Evolutionary conservation across 2,797 vertebrate species (phyloP), one percentile per base, ranked within the genome.

Genomic region (Semotilus atromaculatus): DNA sequence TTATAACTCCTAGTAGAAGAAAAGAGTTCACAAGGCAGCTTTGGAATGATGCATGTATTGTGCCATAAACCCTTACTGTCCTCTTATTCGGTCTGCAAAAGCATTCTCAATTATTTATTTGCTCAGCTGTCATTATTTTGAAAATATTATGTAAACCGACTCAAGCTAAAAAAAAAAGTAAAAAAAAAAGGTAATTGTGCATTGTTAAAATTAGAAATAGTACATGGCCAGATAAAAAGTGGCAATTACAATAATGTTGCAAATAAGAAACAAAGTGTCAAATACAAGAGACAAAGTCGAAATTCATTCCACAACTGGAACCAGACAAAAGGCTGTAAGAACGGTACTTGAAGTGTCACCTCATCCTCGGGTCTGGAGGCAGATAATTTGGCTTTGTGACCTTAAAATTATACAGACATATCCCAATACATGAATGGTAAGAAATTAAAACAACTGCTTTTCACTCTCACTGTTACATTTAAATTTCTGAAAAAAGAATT

Each of bases 21-120:
- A 66, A 82, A 75, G 5, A 68, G 62, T 83, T 83, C 14, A 83
- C 60, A 76, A 76, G 36, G 48, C 16, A 58, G 45, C 18, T 67
- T 76, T 75, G 60, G 60, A 45, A 66, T 11, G 21, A 74, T 74
- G 40, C 40, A 48, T 48, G 45, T 6, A 48, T 18, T 48, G 45
- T 48, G 11, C 11, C 43, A n/a, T 3, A 36, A 48, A 64, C 8
- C 43, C 26, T 18, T 60, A 29, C 40, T 64, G 16, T 11, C 23
- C 26, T 64, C 7, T 38, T 26, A 76, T n/a, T 66, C 64, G 34
- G 31, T 58, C 2, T 14, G 23, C 36, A 40, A 11, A 68, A 64
- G 62, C 29, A 64, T 31, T 6, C 60, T 67, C 16, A 80, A n/a
- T 16, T 48, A 19, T 58, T 1, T 11, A 11, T 58, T 58, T 51